These are phyloP conservation scores for Orycteropus afer DNA, from an alignment of 2,113 vertebrate genomes.

Conservation along the genomic window DNA sequence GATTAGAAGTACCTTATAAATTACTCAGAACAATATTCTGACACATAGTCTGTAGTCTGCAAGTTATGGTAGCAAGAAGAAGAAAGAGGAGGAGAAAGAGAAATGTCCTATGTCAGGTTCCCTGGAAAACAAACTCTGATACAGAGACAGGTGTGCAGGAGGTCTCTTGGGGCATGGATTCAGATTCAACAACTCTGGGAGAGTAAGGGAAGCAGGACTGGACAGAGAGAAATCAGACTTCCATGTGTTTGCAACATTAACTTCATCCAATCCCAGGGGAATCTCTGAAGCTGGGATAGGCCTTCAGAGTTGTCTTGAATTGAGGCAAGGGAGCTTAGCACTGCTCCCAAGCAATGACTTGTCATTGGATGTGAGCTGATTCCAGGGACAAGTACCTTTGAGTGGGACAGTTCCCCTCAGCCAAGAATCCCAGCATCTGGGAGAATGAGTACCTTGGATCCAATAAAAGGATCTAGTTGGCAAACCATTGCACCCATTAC, in stretches of 20 bases:
- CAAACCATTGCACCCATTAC: neutral
- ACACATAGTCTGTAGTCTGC: neutral
- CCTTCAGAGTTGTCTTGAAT: neutral
- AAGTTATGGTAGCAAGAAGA: neutral
- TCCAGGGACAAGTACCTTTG: neutral
- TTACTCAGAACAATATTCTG: neutral
- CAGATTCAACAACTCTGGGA: neutral
- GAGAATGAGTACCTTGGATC: neutral
- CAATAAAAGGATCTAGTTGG: neutral
- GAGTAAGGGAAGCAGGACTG: neutral
- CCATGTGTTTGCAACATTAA: rapidly evolving
- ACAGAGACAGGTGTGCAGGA: neutral
- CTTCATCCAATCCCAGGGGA: neutral
- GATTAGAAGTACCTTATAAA: neutral
- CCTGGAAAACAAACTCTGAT: neutral
- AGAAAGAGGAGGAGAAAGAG: neutral
- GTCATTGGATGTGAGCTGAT: neutral
- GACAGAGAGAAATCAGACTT: rapidly evolving
- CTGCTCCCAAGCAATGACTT: neutral
- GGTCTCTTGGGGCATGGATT: neutral
- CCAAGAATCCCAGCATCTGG: too few species aligned
- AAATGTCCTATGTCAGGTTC: rapidly evolving
- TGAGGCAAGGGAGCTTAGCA: rapidly evolving
- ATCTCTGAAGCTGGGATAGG: neutral
- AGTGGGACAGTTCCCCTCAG: neutral